These are phyloP conservation scores for Bostrychus sinensis DNA, from an alignment of 2,113 vertebrate genomes.

Conservation along the genomic window DNA sequence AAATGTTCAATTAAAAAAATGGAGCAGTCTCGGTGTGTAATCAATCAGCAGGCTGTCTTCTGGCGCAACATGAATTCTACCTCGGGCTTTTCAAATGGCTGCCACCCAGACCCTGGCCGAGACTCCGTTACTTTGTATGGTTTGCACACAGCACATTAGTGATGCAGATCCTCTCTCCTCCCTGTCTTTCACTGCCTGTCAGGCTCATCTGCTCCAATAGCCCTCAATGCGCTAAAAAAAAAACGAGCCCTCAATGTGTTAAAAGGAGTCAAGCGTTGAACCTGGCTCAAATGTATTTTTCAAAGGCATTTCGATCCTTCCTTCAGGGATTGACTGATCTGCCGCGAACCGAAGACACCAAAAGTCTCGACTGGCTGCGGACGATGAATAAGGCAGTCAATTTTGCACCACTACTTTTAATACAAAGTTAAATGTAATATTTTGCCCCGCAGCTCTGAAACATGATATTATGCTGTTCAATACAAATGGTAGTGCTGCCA, in stretches of 20 bases:
- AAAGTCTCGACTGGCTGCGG: neutral
- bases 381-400: slow-evolving; percentile 18
- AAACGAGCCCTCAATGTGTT: slow-evolving; percentile 40
- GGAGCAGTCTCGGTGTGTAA: neutral
- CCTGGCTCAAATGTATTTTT: slow-evolving; percentile 44
- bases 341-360: slow-evolving; percentile 24
- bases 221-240: slow-evolving; percentile 54
- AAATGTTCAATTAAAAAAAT: neutral
- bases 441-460: neutral
- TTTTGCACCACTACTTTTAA: neutral
- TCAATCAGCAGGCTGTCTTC: slow-evolving; percentile 12
- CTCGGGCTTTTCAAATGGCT: slow-evolving; percentile 50
- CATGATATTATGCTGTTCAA: neutral
- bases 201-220: slow-evolving; percentile 68
- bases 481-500: neutral
- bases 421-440: neutral
- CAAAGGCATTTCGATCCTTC: slow-evolving; percentile 32
- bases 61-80: slow-evolving; percentile 18
- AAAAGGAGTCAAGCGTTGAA: slow-evolving; percentile 57
- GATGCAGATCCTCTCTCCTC: slow-evolving; percentile 61
- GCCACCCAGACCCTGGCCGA: slow-evolving; percentile 35
- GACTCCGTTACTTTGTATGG: slow-evolving; percentile 50
- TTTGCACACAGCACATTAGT: slow-evolving; percentile 67
- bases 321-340: slow-evolving; percentile 32
- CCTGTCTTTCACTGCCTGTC: slow-evolving; percentile 55